Percentiles rank a stretch among this genome's conserved stretches.
These are phyloP conservation scores for Dione juno DNA, from an alignment of 2,888 invertebrate genomes.

Conservation along the genomic window DNA sequence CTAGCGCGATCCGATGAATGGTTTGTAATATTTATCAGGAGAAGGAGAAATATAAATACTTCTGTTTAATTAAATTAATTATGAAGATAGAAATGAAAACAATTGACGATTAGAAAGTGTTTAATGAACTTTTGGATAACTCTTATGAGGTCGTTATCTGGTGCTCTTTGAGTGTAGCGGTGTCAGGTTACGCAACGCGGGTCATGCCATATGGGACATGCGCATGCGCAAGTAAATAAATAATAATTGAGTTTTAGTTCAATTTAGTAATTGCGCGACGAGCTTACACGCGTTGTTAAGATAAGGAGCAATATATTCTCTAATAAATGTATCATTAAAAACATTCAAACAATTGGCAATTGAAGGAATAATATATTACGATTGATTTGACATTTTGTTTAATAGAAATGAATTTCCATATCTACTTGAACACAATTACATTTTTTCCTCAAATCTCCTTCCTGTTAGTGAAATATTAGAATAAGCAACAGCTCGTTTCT, in stretches of 20 bases:
- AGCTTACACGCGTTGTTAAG: slow-evolving; percentile 11
- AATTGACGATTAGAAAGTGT: slow-evolving; percentile 10
- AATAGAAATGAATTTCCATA: too few species aligned
- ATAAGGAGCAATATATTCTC: slow-evolving; percentile 5
- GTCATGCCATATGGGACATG: background rate
- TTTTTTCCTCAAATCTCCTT: background rate
- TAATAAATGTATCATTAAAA: background rate
- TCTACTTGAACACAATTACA: too few species aligned
- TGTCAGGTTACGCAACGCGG: background rate
- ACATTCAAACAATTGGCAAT: background rate
- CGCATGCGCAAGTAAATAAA: background rate
- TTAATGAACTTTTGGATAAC: slow-evolving; percentile 1
- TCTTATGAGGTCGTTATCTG: slow-evolving; percentile 1
- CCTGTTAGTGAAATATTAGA: background rate
- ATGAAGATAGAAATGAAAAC: background rate
- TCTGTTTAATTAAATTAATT: background rate
- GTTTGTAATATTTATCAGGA: background rate
- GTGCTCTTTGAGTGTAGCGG: too few species aligned
- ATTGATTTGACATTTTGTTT: background rate
- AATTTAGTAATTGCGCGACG: background rate
- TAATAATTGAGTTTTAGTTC: background rate
- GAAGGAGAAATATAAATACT: background rate
- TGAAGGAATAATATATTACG: background rate
- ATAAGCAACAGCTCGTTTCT: background rate
- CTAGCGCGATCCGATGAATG: too few species aligned